Conservation (phyloP, 2,113 vertebrate genomes). For the Microcebus tavaratra region DNA sequence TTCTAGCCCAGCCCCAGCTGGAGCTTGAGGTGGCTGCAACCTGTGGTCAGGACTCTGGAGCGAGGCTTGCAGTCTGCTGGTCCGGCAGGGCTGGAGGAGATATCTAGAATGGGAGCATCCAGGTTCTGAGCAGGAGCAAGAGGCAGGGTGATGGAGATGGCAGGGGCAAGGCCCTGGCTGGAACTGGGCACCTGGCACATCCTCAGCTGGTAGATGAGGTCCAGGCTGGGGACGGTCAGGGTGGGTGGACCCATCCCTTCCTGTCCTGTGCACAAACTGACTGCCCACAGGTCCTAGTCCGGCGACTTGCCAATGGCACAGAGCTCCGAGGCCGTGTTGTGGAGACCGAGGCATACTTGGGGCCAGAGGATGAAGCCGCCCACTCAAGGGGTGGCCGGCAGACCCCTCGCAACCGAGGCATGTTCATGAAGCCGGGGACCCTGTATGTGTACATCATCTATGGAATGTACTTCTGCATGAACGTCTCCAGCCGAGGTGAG, state of each 20-base stretch:
- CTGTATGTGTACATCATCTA: conserved; percentile 97
- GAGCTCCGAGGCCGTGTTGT: conserved; percentile 93
- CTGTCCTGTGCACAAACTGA: background rate
- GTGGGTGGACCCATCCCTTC: background rate
- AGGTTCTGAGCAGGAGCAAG: background rate
- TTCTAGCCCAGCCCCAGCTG: background rate
- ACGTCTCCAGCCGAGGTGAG: conserved; percentile 96
- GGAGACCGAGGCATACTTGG: conserved; percentile 97
- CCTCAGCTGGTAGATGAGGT: background rate
- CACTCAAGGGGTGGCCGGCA: conserved; percentile 94
- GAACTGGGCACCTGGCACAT: background rate
- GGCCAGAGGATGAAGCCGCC: conserved; percentile 95
- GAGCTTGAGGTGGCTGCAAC: background rate
- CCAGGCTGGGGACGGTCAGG: background rate
- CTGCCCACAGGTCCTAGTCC: conserved; percentile 90
- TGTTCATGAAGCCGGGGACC: conserved; percentile 98
- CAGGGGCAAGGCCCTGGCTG: background rate
- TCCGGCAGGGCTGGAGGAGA: background rate
- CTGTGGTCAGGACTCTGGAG: background rate
- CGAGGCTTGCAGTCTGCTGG: background rate
- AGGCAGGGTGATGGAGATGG: background rate
- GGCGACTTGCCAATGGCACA: conserved; percentile 87
- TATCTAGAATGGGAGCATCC: background rate
- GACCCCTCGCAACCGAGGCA: conserved; percentile 92
- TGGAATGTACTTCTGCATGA: conserved; percentile 95